Conservation (phyloP, 2,797 vertebrate species). For the Pseudopleuronectes americanus region DNA sequence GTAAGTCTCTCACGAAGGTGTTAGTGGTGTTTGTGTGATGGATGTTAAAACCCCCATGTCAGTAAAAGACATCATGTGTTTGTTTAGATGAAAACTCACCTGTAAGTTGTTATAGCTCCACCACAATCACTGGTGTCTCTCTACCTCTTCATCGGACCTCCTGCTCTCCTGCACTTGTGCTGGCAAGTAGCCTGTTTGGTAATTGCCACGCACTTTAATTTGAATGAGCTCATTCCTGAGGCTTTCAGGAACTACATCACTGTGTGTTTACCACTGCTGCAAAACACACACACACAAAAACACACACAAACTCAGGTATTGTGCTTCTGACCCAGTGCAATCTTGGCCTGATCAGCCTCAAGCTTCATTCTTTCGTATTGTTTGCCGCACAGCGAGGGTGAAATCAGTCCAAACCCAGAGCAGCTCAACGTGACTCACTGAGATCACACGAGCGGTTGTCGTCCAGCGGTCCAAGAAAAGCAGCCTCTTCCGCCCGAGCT, state of each 20-base stretch:
- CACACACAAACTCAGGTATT: conserved; percentile 27
- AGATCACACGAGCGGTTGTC: conserved; percentile 47
- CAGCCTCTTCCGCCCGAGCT: conserved; percentile 50
- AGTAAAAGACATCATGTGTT: conserved; percentile 38
- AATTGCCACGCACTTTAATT: conserved; percentile 72
- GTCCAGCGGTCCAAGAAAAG: conserved; percentile 61
- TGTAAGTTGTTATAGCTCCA: conserved; percentile 67
- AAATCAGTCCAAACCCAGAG: conserved; percentile 18
- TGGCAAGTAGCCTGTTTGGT: conserved; percentile 56
- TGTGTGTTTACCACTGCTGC: conserved; percentile 55
- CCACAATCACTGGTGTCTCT: conserved; percentile 54
- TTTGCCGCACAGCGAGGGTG: conserved; percentile 11
- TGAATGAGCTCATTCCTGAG: conserved; percentile 75
- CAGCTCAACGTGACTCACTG: conserved; percentile 38
- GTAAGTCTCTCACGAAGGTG: not conserved
- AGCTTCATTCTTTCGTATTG: conserved; percentile 7
- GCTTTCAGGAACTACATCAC: conserved; percentile 65
- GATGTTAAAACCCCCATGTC: not conserved
- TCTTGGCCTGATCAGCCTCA: conserved; percentile 28
- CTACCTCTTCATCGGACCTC: conserved; percentile 52
- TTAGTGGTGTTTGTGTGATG: conserved; percentile 23
- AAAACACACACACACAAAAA: conserved; percentile 25
- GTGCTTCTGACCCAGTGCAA: conserved; percentile 23
- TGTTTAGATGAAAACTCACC: conserved; percentile 68
- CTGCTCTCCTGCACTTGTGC: conserved; percentile 58